Base-by-base conservation (phyloP, 2,888 invertebrate genomes). In the Lasius fuliginosus region DNA sequence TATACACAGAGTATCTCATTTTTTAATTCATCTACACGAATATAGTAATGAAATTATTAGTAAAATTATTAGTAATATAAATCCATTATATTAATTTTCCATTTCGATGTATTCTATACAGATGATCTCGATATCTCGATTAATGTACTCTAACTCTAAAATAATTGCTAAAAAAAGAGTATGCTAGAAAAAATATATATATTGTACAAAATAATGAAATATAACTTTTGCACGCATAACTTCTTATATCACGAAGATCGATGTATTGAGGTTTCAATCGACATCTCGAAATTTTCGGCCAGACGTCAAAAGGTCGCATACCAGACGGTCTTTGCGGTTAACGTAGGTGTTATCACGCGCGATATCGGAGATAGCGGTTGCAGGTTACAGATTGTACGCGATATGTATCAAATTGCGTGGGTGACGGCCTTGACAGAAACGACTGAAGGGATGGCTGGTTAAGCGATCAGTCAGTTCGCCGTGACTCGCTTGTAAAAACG, bases 361-460 rank as follows among this genome's bases (percentile, higher is more conserved):
- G 56, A 42, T 56, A 67, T 67, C 67, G 67, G 40, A 56, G 56
- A 77, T 56, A 27, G 56, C 30, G 68, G 56, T 30, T 77, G 9
- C 40, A 30, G 36, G 49, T 75, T 64, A 65, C 64, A 65, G 49
- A 77, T 68, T 56, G 27, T 56, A 56, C 18, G n/a, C 56, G 67
- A 67, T 67, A 67, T 36, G 56, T 67, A 77, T 77, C n/a, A 68
- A 15, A 40, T 56, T n/a, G 77, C 77, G 68, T 77, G 56, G 77
- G 77, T 33, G 56, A 67, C 12, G 67, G 30, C 77, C 77, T 77
- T 77, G 67, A 67, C 56, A 67, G 36, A 67, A 65, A 56, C 62
- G 75, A 62, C 30, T n/a, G 75, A 64, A 49, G 77, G 40, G 67
- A 42, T 77, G 40, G 56, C 56, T 77, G 40, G 53, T 56, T 67